Conservation (phyloP, 2,888 invertebrate species). For the Didymodactylos carnosus region DNA sequence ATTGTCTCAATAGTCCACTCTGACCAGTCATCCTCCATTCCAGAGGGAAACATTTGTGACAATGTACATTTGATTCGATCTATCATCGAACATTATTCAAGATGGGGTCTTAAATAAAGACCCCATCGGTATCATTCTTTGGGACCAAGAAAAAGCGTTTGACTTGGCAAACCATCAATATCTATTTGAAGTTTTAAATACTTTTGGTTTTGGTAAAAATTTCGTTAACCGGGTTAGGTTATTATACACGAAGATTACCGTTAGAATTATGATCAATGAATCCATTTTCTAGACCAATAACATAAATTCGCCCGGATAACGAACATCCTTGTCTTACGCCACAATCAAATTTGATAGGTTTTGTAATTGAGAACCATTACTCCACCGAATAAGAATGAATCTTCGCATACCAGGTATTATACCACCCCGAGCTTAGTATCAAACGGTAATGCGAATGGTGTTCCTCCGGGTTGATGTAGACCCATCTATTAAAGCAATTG, state of each 20-base stretch:
- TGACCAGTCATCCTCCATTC: background rate
- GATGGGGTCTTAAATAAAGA: too few species aligned
- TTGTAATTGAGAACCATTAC: constrained; percentile 9
- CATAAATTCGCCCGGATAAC: constrained; percentile 1
- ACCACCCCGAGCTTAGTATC: background rate
- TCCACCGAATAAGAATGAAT: background rate
- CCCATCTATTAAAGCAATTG: background rate
- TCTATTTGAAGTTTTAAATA: constrained; percentile 16
- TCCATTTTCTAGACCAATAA: background rate
- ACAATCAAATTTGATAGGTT: constrained; percentile 1
- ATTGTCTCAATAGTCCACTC: background rate
- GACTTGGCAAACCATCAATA: constrained; percentile 18
- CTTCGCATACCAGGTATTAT: constrained; percentile 7
- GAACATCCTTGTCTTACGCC: constrained; percentile 1
- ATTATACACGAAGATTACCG: constrained; percentile 15
- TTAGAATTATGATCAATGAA: constrained; percentile 3
- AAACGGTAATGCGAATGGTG: background rate
- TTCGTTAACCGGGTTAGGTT: constrained; percentile 18
- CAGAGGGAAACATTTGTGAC: background rate
- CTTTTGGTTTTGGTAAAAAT: constrained; percentile 17
- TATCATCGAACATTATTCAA: background rate
- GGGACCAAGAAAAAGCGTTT: constrained; percentile 20
- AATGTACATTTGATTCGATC: background rate
- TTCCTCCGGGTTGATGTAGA: background rate
- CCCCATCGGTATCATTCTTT: constrained; percentile 15